phyloP scores from a whole-genome alignment of 2,888 invertebrate genomes.

The Cephus pulcher region DNA sequence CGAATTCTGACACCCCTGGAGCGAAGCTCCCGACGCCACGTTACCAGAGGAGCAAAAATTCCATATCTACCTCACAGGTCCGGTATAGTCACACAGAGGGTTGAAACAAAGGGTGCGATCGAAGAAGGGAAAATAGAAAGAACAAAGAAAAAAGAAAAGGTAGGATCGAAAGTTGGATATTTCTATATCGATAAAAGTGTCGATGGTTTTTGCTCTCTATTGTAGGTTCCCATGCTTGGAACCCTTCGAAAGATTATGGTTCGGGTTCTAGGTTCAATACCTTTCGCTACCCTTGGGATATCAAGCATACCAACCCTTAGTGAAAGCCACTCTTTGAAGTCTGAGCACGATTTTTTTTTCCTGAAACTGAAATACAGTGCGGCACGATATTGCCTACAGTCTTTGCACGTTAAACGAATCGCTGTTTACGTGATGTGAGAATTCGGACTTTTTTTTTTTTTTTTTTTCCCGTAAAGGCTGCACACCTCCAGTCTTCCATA shows the following conservation, averaged over 20 bases:
- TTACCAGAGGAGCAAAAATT: background rate
- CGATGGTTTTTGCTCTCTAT: background rate
- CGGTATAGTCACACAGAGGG: background rate
- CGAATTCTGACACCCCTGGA: background rate
- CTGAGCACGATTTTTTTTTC: conserved; percentile 2
- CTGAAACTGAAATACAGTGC: conserved; percentile 3
- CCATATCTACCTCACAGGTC: background rate
- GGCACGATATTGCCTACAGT: conserved; percentile 1
- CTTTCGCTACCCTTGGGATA: background rate
- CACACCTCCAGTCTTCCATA: background rate
- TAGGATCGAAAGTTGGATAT: background rate
- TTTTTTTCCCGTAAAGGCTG: background rate
- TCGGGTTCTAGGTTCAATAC: background rate
- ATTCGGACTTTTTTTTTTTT: background rate
- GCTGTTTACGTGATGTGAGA: background rate
- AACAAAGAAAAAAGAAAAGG: background rate
- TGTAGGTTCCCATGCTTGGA: background rate
- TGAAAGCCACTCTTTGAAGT: background rate
- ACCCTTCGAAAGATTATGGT: background rate
- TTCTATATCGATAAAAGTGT: background rate
- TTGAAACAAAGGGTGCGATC: background rate
- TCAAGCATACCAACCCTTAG: background rate
- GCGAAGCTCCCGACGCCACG: background rate
- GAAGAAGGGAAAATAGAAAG: background rate
- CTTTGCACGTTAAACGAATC: conserved; percentile 3